phyloP scores from a whole-genome alignment of 1,140 invertebrate genomes.

The Polypedilum pembai region DNA sequence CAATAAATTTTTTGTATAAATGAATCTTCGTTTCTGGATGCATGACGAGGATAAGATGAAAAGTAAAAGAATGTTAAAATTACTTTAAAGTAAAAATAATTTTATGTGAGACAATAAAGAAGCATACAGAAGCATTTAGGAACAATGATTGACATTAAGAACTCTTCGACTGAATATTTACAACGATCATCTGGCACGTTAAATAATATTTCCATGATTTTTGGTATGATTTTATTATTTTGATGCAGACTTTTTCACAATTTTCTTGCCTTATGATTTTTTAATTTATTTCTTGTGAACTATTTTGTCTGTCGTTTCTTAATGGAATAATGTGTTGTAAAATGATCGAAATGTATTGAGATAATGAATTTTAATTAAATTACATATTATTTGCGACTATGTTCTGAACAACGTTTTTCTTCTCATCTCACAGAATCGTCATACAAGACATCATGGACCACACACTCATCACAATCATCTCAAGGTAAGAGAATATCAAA shows the following conservation, averaged over 20 bases:
- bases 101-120: background rate
- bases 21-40: background rate
- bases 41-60: constrained; percentile 4
- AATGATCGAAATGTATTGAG: no score
- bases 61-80: constrained; percentile 19
- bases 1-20: background rate
- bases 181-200: constrained; percentile 23
- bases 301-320: background rate
- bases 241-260: background rate
- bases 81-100: background rate
- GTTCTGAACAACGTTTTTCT: constrained; percentile 30
- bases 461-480: constrained; percentile 53
- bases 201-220: constrained; percentile 24
- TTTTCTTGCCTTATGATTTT: background rate
- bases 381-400: no score
- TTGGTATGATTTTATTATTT: constrained; percentile 14
- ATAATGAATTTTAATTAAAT: no score
- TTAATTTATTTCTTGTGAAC: background rate
- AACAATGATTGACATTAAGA: constrained; percentile 26
- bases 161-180: constrained; percentile 19
- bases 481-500: constrained; percentile 53
- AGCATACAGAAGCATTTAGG: background rate
- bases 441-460: constrained; percentile 61
- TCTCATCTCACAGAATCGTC: constrained; percentile 54
- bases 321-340: background rate